Evolutionary conservation across 2,113 vertebrate species (phyloP), one percentile per base, ranked within the genome.

Genomic region (Pollimyrus isidori): DNA sequence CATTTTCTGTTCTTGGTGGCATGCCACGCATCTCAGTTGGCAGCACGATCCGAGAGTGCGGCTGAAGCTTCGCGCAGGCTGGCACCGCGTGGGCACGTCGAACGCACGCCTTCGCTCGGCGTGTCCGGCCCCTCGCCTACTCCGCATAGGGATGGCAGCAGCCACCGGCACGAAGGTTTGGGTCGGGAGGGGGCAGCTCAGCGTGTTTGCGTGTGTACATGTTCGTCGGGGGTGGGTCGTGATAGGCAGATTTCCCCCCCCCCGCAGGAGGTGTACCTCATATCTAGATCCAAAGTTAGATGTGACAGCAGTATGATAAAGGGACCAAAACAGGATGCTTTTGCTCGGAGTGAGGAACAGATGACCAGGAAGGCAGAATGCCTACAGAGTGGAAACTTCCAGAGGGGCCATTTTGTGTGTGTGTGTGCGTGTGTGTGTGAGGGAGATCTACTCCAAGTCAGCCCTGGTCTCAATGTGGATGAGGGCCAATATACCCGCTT

Each of bases 321-420:
- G 92, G 96, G 96, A 96, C 94, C 95, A 98, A 98, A 99, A 99
- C 97, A 99, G 98, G 98, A 99, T 98, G 97, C 97, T 95, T 97
- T 96, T 95, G 96, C 95, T 94, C 95, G 95, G 92, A 91, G 95
- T 97, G 96, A 92, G 95, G 97, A 97, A 96, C 98, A 98, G 97
- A 98, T 98, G 97, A 98, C 97, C 95, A 96, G 97, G 97, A 97
- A 97, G 97, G 97, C 97, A 95, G 95, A 95, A 92, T 69, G 97
- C 96, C 94, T 95, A 95, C 96, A 94, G 96, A 97, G 97, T 98
- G 98, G 98, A 98, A 99, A 98, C 96, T 98, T 98, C 97, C 97
- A 98, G 91, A 91, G 93, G 95, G 96, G 94, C 94, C n/a, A n/a
- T 97, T 73, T 26, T 11, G n/a, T 73, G 65, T 35, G 73, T 45